These are phyloP conservation scores for Drosophila formosana DNA, from an alignment of 2,888 invertebrate species.

Conservation along the genomic window DNA sequence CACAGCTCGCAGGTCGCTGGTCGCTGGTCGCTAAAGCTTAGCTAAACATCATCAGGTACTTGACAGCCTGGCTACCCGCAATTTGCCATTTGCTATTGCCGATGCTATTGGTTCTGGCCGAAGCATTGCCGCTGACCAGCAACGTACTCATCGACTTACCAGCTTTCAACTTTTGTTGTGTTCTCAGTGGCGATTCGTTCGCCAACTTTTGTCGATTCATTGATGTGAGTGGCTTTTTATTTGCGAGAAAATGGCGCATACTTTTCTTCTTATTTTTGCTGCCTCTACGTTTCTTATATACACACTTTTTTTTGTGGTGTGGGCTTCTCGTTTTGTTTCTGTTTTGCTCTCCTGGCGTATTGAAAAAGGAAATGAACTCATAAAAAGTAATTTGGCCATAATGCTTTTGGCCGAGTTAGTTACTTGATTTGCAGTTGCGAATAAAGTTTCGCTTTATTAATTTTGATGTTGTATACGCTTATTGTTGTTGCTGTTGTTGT, in stretches of 20 bases:
- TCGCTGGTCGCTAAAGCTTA: slow-evolving; percentile 48
- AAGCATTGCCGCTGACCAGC: slow-evolving; percentile 18
- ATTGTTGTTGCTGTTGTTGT: slow-evolving; percentile 36
- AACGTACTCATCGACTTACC: slow-evolving; percentile 22
- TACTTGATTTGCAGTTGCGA: slow-evolving; percentile 81
- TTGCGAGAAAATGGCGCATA: slow-evolving; percentile 65
- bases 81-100: slow-evolving; percentile 48
- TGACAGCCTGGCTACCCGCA: slow-evolving; percentile 68
- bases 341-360: slow-evolving; percentile 43
- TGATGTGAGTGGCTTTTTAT: slow-evolving; percentile 81
- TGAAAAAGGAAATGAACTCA: slow-evolving; percentile 78
- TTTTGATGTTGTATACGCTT: slow-evolving; percentile 59
- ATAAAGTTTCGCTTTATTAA: slow-evolving; percentile 81
- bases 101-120: slow-evolving; percentile 45
- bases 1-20: not conserved
- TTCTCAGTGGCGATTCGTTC: slow-evolving; percentile 20
- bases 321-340: not conserved
- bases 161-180: slow-evolving; percentile 57
- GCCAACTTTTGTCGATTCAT: slow-evolving; percentile 70
- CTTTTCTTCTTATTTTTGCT: slow-evolving; percentile 30
- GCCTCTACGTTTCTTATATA: slow-evolving; percentile 12
- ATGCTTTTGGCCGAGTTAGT: slow-evolving; percentile 77
- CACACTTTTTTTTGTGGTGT: slow-evolving; percentile 5
- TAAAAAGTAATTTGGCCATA: slow-evolving; percentile 81
- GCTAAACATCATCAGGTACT: slow-evolving; percentile 79